Conservation (phyloP, 2,888 invertebrate species). For the Sarcophaga subvicina region DNA sequence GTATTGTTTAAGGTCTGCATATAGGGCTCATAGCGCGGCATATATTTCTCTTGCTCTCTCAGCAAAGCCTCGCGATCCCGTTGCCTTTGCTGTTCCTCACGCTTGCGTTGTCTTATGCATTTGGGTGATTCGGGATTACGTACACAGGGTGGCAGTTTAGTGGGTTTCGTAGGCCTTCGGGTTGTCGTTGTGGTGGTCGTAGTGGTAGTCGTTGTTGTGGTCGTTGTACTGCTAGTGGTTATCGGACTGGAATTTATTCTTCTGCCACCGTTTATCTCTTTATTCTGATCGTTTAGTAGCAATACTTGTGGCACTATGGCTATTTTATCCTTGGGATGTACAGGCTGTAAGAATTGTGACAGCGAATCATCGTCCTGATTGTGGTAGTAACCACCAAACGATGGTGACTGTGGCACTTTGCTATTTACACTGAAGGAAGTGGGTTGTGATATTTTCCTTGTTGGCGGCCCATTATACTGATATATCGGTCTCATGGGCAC, state of each 20-base stretch:
- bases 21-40: conserved; percentile 77
- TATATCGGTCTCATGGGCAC: conserved; percentile 75
- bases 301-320: conserved; percentile 80
- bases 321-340: conserved; percentile 75
- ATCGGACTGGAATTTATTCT: conserved; percentile 56
- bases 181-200: conserved; percentile 69
- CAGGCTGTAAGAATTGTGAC: conserved; percentile 72
- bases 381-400: conserved; percentile 76
- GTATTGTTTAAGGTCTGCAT: conserved; percentile 79
- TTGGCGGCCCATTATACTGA: conserved; percentile 78
- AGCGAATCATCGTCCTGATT: conserved; percentile 74
- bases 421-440: conserved; percentile 70
- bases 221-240: conserved; percentile 65
- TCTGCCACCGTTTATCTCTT: conserved; percentile 66
- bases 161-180: conserved; percentile 74
- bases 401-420: conserved; percentile 71
- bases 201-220: conserved; percentile 67
- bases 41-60: conserved; percentile 77
- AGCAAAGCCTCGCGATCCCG: conserved; percentile 78
- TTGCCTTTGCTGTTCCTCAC: conserved; percentile 79
- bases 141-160: conserved; percentile 78
- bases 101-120: conserved; percentile 78
- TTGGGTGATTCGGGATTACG: conserved; percentile 79
- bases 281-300: conserved; percentile 78
- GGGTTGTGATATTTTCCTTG: conserved; percentile 71